Conservation (phyloP, 2,888 invertebrate species). For the Anorthoa munda region DNA sequence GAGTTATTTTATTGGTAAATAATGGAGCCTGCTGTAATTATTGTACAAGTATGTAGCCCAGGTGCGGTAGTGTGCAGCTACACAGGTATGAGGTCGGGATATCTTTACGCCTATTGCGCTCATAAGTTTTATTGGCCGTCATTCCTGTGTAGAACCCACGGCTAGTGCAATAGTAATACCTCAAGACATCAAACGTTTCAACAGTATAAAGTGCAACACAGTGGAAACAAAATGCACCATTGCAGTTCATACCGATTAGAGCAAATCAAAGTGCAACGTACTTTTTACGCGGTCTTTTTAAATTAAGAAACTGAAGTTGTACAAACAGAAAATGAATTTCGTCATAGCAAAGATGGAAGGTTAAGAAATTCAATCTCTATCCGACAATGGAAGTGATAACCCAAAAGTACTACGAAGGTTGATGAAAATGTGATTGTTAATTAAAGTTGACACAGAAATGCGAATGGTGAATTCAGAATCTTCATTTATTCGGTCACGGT, state of each 20-base stretch:
- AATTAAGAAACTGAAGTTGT: constrained; percentile 78
- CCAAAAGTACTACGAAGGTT: constrained; percentile 82
- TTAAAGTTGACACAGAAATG: constrained; percentile 90
- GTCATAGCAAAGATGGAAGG: constrained; percentile 78
- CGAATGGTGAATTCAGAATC: constrained; percentile 88
- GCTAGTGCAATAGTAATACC: constrained; percentile 73
- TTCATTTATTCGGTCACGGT: constrained; percentile 90
- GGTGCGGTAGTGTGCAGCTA: constrained; percentile 33
- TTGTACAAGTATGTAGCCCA: constrained; percentile 6
- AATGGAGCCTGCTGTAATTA: constrained; percentile 22
- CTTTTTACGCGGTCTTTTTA: constrained; percentile 61
- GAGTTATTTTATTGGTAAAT: constrained; percentile 44
- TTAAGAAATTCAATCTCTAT: constrained; percentile 86
- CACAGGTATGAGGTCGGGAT: constrained; percentile 61
- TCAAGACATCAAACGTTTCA: constrained; percentile 75
- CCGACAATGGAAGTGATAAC: constrained; percentile 85
- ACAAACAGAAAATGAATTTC: constrained; percentile 81
- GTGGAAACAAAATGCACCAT: constrained; percentile 62
- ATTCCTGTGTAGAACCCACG: constrained; percentile 63
- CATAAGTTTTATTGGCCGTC: constrained; percentile 77
- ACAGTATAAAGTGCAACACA: constrained; percentile 56
- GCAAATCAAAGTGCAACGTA: constrained; percentile 69
- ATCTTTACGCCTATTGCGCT: constrained; percentile 78
- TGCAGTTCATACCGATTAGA: constrained; percentile 68
- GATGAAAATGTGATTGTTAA: constrained; percentile 90